Evolutionary conservation across 2,113 vertebrate species (phyloP).

Genomic region (Hemichromis elongatus): DNA sequence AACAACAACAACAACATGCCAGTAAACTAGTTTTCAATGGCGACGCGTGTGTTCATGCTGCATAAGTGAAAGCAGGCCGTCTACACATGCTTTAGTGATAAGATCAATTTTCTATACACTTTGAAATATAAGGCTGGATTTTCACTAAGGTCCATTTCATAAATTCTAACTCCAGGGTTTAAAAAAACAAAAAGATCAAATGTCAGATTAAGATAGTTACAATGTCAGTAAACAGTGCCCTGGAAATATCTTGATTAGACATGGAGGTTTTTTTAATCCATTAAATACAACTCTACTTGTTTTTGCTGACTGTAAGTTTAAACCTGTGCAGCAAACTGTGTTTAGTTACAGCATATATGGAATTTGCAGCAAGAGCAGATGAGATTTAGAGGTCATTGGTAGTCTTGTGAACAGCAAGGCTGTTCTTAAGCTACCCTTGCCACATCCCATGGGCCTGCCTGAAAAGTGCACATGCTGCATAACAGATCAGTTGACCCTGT

Average conservation of each 20-base stretch:
- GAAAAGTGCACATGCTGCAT: conserved; percentile 62
- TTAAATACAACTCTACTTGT: background rate
- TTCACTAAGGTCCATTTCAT: background rate
- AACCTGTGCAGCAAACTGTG: background rate
- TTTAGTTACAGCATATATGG: background rate
- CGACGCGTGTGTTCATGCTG: background rate
- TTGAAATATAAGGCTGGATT: background rate
- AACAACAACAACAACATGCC: background rate
- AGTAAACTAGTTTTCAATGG: conserved; percentile 17
- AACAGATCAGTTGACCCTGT: conserved; percentile 60
- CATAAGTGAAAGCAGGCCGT: background rate
- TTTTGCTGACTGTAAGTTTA: conserved; percentile 19
- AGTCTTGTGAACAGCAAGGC: conserved; percentile 9
- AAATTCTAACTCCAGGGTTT: background rate
- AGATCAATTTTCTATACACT: background rate
- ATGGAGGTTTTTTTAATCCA: background rate
- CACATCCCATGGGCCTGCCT: conserved; percentile 25
- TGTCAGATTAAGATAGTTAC: background rate
- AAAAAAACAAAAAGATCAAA: background rate
- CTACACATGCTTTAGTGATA: background rate
- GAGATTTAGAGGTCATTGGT: conserved; percentile 40
- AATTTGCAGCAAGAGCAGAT: conserved; percentile 8
- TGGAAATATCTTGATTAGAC: background rate
- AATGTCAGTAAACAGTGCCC: background rate
- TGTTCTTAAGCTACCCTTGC: conserved; percentile 36